These are phyloP conservation scores for Manis javanica DNA, from an alignment of 2,797 vertebrate genomes.

Conservation along the genomic window DNA sequence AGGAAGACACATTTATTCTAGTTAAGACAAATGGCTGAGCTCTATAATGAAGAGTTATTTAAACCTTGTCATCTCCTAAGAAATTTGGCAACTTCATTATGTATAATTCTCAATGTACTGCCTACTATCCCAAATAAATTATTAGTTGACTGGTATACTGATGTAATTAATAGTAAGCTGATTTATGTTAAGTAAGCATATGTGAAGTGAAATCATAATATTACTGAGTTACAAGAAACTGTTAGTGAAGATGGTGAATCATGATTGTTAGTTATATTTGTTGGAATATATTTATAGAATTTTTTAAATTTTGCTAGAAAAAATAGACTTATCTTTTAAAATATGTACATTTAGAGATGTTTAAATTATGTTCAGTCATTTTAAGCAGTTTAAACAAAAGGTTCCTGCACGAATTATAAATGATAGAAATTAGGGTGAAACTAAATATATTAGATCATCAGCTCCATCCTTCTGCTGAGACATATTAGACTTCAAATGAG, in stretches of 20 bases:
- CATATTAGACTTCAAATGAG: slow-evolving; percentile 30
- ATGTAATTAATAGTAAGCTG: background rate
- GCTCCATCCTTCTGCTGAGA: background rate
- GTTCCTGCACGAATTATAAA: background rate
- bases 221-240: background rate
- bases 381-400: slow-evolving; percentile 17
- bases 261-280: background rate
- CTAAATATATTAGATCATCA: slow-evolving; percentile 9
- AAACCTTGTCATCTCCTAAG: slow-evolving; percentile 49
- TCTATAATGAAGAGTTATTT: slow-evolving; percentile 35
- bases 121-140: slow-evolving; percentile 21
- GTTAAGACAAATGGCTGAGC: slow-evolving; percentile 34
- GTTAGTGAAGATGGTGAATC: background rate
- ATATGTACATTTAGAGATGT: background rate
- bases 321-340: slow-evolving; percentile 13
- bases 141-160: background rate
- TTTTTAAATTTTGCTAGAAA: slow-evolving; percentile 3
- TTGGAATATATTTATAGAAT: background rate
- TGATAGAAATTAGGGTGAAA: slow-evolving; percentile 8
- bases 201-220: slow-evolving; percentile 27
- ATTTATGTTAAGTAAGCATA: slow-evolving; percentile 24
- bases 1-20: slow-evolving; percentile 58
- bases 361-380: slow-evolving; percentile 27
- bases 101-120: slow-evolving; percentile 8
- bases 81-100: slow-evolving; percentile 47